A percentile compares a stretch with the other conserved stretches of the same genome.
Evolutionary conservation across 2,113 vertebrate genomes (phyloP).

Genomic region (Tilapia sparmanii): DNA sequence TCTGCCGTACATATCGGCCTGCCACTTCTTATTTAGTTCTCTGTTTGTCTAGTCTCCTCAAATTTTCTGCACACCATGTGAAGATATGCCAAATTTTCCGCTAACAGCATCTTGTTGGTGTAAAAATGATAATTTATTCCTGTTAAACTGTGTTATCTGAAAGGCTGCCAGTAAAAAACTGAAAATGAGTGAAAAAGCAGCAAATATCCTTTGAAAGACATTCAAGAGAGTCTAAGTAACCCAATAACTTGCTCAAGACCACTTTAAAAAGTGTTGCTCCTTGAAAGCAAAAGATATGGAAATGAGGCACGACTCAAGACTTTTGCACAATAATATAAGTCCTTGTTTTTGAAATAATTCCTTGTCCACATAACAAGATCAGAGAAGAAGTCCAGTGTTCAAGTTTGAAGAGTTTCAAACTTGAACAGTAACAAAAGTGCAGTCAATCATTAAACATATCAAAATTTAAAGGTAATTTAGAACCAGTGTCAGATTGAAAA

Average conservation of each 20-base stretch:
- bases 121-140: neutral
- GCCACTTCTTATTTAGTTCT: neutral
- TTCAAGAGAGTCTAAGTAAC: neutral
- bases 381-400: neutral
- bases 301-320: neutral
- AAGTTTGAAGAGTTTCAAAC: neutral
- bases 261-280: neutral
- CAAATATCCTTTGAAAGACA: neutral
- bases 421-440: neutral
- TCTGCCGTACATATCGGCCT: neutral
- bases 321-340: neutral
- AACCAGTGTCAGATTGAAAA: neutral
- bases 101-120: neutral
- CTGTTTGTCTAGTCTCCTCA: neutral
- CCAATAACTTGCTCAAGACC: neutral
- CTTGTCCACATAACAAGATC: neutral
- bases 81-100: accelerated
- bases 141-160: neutral
- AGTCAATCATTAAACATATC: neutral
- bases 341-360: neutral
- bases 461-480: neutral
- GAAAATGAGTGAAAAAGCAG: neutral
- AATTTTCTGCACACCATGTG: neutral
- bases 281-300: neutral
- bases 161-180: neutral